A percentile compares a stretch with the other conserved stretches of the same genome.
These are phyloP conservation scores for Poecilia velifera DNA, from an alignment of 2,797 vertebrate genomes.

Conservation along the genomic window DNA sequence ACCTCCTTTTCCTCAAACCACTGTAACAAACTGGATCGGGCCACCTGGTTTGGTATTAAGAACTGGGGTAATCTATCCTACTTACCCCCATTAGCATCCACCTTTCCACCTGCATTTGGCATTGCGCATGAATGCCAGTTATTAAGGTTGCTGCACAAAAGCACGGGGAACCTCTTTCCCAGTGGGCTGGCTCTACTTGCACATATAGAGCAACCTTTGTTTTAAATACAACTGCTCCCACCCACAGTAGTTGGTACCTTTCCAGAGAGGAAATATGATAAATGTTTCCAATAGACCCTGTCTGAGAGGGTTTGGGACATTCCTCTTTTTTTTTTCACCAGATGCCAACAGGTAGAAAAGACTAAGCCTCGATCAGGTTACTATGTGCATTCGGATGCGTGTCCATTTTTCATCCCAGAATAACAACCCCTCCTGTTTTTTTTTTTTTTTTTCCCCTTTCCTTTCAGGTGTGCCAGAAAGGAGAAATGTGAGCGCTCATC, in stretches of 20 bases:
- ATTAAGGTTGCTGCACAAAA: conserved; percentile 77
- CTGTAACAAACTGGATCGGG: conserved; percentile 65
- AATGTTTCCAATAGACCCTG: conserved; percentile 57
- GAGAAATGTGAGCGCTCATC: conserved; percentile 93
- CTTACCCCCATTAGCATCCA: conserved; percentile 36
- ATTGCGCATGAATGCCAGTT: conserved; percentile 75
- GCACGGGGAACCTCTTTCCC: conserved; percentile 57
- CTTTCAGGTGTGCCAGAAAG: conserved; percentile 92
- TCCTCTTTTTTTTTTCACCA: conserved; percentile 54
- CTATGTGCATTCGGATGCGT: conserved; percentile 30
- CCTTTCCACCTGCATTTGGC: conserved; percentile 74
- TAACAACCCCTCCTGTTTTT: conserved; percentile 45
- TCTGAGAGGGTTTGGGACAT: conserved; percentile 47
- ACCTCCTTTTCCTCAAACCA: conserved; percentile 28
- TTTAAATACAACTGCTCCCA: conserved; percentile 63
- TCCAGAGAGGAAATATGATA: conserved; percentile 73
- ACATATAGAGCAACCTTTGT: conserved; percentile 80
- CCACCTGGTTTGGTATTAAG: conserved; percentile 67
- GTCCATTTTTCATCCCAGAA: conserved; percentile 45
- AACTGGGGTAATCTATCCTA: conserved; percentile 39
- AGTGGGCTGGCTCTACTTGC: conserved; percentile 69
- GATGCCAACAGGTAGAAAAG: conserved; percentile 67
- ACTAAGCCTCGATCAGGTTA: conserved; percentile 59
- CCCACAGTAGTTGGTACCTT: conserved; percentile 38
- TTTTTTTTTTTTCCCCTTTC: conserved; percentile 24